Conservation (phyloP, 2,797 vertebrate genomes). For the Botia almorhae region DNA sequence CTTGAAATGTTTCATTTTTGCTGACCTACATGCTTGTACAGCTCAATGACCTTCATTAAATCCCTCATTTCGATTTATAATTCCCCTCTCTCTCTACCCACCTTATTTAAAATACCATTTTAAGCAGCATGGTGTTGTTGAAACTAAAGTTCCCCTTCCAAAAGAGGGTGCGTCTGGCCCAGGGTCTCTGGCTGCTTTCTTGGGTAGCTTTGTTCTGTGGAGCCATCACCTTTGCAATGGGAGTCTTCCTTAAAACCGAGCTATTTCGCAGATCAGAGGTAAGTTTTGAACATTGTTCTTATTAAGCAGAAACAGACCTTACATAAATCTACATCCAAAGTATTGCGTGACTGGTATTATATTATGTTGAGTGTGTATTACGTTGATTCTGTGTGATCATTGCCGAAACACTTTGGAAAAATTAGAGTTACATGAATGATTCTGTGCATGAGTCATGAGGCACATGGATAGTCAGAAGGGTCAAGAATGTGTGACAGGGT, state of each 20-base stretch:
- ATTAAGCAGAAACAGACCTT: not conserved
- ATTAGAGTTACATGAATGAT: not conserved
- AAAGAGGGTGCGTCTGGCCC: conserved; percentile 92
- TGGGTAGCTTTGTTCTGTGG: conserved; percentile 91
- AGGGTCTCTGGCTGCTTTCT: conserved; percentile 96
- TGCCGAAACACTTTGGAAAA: not conserved
- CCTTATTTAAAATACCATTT: not conserved
- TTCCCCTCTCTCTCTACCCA: conserved; percentile 27
- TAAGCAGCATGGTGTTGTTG: conserved; percentile 83
- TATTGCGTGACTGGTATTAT: not conserved
- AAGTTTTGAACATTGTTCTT: conserved; percentile 44
- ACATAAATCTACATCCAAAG: too few relatives aligned
- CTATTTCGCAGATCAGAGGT: conserved; percentile 89
- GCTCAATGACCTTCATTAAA: not conserved
- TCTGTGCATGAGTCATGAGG: not conserved
- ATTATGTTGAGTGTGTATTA: not conserved
- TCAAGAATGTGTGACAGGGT: not conserved
- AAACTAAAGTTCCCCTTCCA: conserved; percentile 92
- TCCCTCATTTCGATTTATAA: not conserved
- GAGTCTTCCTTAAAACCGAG: conserved; percentile 93
- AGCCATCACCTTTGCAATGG: conserved; percentile 87
- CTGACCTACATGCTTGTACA: not conserved
- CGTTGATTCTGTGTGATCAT: not conserved
- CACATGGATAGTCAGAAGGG: not conserved
- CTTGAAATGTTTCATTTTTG: not conserved